phyloP scores from a whole-genome alignment of 2,797 vertebrate genomes.

The Halcyon chelicuti region DNA sequence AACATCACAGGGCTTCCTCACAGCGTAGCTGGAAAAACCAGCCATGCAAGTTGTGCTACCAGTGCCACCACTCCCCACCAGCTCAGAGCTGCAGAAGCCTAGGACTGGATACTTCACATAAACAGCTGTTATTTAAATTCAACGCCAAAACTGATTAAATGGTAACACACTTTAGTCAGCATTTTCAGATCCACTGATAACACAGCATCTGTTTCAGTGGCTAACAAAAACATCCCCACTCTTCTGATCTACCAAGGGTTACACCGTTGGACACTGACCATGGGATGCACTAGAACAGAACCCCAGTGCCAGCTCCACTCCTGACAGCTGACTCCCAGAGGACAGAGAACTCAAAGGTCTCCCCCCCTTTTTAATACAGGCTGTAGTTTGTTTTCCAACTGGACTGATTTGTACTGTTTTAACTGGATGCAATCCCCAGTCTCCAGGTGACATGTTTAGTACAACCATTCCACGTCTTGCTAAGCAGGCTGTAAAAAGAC shows the following conservation, averaged over 20 bases:
- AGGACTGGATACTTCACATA: neutral
- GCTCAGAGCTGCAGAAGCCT: neutral
- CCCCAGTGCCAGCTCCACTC: neutral
- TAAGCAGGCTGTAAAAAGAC: neutral
- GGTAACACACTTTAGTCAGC: neutral
- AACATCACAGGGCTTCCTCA: neutral
- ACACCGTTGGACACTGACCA: neutral
- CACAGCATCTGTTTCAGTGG: neutral
- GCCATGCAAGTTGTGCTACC: neutral
- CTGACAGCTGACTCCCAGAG: neutral
- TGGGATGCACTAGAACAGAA: neutral
- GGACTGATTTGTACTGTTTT: neutral
- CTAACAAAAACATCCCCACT: neutral
- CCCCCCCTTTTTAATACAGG: neutral
- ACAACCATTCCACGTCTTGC: neutral
- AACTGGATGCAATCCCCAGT: neutral
- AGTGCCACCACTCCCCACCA: neutral
- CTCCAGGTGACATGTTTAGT: neutral
- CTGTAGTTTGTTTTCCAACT: neutral
- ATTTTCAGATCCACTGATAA: neutral
- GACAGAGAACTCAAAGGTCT: neutral
- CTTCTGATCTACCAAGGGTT: neutral
- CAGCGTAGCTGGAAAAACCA: neutral
- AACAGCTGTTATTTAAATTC: neutral
- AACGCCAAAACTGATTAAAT: neutral